These are phyloP conservation scores for Luehdorfia chinensis DNA, from an alignment of 1,140 invertebrate genomes.

Conservation along the genomic window DNA sequence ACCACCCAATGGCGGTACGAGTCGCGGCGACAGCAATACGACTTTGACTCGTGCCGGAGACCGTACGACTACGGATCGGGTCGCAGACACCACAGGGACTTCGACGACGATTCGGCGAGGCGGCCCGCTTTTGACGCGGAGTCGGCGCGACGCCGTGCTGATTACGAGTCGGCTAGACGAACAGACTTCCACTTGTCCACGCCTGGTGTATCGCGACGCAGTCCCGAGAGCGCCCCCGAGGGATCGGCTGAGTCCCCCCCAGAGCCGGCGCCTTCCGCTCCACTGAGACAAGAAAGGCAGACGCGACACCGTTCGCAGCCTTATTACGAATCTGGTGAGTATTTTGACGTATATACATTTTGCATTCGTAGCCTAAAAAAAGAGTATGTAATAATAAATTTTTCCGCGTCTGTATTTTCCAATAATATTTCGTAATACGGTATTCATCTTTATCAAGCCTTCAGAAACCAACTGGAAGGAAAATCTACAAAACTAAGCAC, in stretches of 20 bases:
- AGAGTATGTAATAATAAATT: no score
- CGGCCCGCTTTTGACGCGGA: slow-evolving; percentile 64
- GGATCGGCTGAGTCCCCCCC: slow-evolving; percentile 61
- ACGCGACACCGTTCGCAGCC: slow-evolving; percentile 55
- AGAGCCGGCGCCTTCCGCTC: slow-evolving; percentile 65
- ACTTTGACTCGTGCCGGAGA: slow-evolving; percentile 50
- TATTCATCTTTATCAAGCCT: no score
- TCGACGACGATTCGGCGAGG: slow-evolving; percentile 59
- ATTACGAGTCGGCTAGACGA: slow-evolving; percentile 67
- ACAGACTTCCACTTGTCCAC: slow-evolving; percentile 68
- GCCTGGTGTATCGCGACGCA: slow-evolving; percentile 57
- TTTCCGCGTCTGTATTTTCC: no score
- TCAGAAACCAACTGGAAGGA: no score
- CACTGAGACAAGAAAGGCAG: slow-evolving; percentile 51
- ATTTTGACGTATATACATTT: not conserved
- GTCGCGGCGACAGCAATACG: slow-evolving; percentile 57
- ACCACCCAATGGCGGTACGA: slow-evolving; percentile 64
- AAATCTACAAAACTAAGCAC: no score
- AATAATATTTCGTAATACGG: no score
- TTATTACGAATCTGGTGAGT: slow-evolving; percentile 70
- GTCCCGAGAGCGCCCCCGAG: slow-evolving; percentile 66
- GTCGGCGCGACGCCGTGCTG: slow-evolving; percentile 60
- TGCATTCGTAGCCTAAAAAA: no score
- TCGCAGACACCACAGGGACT: slow-evolving; percentile 47
- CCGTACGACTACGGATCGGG: slow-evolving; percentile 59